Evolutionary conservation across 2,888 invertebrate genomes (phyloP).

Genomic region (Ichneumon xanthorius): DNA sequence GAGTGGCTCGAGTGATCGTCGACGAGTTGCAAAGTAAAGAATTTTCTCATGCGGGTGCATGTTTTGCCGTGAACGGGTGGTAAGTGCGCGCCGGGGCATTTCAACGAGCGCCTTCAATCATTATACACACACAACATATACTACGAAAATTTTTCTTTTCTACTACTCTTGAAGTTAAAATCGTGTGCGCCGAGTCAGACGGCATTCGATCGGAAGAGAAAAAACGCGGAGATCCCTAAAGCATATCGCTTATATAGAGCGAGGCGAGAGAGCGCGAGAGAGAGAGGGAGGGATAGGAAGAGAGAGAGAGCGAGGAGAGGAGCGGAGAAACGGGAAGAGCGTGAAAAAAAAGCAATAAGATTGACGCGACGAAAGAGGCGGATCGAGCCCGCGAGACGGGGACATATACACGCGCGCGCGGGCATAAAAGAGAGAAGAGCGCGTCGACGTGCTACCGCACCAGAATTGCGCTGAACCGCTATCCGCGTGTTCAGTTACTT

Average conservation of each 20-base stretch:
- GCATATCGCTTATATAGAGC: constrained; percentile 3
- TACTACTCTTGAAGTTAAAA: neutral
- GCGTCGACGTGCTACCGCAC: constrained; percentile 63
- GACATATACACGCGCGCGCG: constrained; percentile 40
- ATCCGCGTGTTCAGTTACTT: constrained; percentile 39
- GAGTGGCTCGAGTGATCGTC: neutral
- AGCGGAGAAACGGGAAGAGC: constrained; percentile 7
- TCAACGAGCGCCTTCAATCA: constrained; percentile 53
- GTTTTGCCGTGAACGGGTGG: constrained; percentile 54
- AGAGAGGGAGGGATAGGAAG: too few species aligned
- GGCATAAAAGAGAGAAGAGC: constrained; percentile 51
- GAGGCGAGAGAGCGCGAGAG: neutral
- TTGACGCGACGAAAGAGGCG: constrained; percentile 61
- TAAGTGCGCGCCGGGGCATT: constrained; percentile 67
- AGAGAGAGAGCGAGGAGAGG: neutral
- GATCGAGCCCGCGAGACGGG: constrained; percentile 60
- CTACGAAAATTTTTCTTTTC: constrained; percentile 1
- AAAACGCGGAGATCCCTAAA: constrained; percentile 10
- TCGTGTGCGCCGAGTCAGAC: neutral
- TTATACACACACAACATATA: constrained; percentile 11
- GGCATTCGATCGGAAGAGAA: constrained; percentile 24
- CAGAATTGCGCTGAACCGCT: constrained; percentile 56
- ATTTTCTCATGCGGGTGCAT: constrained; percentile 50
- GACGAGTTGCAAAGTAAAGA: constrained; percentile 24
- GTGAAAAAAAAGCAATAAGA: constrained; percentile 39